Evolutionary conservation across 1,140 invertebrate genomes (phyloP), one percentile per base, ranked within the genome.

Genomic region (Alviniconcha marisindica): DNA sequence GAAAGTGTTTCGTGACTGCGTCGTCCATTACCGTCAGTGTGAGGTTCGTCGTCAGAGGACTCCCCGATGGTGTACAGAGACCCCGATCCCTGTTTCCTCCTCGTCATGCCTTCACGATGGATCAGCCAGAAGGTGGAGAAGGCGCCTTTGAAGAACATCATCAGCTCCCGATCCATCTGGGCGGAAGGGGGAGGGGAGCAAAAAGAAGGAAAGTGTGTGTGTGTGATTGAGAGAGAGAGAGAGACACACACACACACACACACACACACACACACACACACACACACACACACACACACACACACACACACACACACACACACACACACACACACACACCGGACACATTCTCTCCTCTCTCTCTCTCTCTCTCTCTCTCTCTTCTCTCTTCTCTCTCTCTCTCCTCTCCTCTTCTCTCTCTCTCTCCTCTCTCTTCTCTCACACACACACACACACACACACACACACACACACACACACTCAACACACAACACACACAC

Each of bases 91-190:
- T 40, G 28, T 48, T 40, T 31, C 33, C 42, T 56, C 28, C n/a
- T 31, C 24, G 77, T 10, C 77, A 79, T 79, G 24, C 85, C 85
- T 48, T 86, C 85, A 33, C 79, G 77, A 38, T 81, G 79, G 18
- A 86, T 56, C 40, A 86, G 76, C 85, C 85, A 86, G 79, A 77
- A 86, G 7, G 85, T 86, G 33, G 54, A 60, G 44, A 86, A 83
- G 24, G 71, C 78, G 4, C 85, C 85, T 56, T 86, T 86, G 71
- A 86, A 86, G 31, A 83, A 83, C 83, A 84, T 84, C 85, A 84
- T 66, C 83, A 86, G 83, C 56, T 86, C 85, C 21, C 81, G 85
- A 44, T 86, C 85, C 44, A 54, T 73, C 85, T 86, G 63, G n/a
- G 42, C 78, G 33, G 38, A 4, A 10, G 71, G 28, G 42, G 36